Evolutionary conservation across 2,797 vertebrate genomes (phyloP).

Genomic region (Coreius guichenoti): DNA sequence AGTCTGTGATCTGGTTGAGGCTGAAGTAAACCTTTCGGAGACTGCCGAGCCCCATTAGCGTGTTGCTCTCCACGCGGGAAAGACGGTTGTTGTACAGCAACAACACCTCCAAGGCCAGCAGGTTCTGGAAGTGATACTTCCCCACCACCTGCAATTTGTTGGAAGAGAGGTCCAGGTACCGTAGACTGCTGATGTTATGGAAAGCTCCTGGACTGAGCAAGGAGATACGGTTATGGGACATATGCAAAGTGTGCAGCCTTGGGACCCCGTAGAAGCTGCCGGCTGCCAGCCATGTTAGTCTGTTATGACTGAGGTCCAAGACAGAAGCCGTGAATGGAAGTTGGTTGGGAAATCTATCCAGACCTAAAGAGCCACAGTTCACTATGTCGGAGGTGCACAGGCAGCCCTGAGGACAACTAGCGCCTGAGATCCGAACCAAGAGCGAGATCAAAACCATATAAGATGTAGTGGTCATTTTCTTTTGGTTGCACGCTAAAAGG

Average conservation of each 20-base stretch:
- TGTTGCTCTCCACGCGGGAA: conserved; percentile 77
- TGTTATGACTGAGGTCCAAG: conserved; percentile 91
- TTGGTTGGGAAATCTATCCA: conserved; percentile 75
- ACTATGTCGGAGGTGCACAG: conserved; percentile 89
- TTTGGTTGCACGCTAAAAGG: conserved; percentile 29
- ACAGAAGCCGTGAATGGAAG: conserved; percentile 79
- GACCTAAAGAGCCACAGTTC: conserved; percentile 82
- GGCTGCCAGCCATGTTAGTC: conserved; percentile 79
- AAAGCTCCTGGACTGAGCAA: conserved; percentile 78
- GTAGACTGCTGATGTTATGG: conserved; percentile 82
- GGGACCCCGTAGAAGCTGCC: conserved; percentile 79
- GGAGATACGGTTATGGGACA: conserved; percentile 85
- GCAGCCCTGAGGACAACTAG: conserved; percentile 82
- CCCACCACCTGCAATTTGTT: conserved; percentile 83
- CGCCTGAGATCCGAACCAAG: conserved; percentile 43
- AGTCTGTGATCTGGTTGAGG: conserved; percentile 87
- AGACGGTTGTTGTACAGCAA: conserved; percentile 92
- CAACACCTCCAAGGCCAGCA: conserved; percentile 87
- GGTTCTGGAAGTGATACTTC: conserved; percentile 84
- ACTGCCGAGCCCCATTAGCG: conserved; percentile 79
- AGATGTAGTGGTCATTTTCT: conserved; percentile 68
- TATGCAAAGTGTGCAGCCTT: conserved; percentile 80
- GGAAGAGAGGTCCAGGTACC: conserved; percentile 90
- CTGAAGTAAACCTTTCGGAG: conserved; percentile 90
- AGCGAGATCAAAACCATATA: conserved; percentile 70